Percentiles rank a stretch among this genome's conserved stretches.
phyloP scores from a whole-genome alignment of 2,797 vertebrate genomes.

The Enteromius mattozi region DNA sequence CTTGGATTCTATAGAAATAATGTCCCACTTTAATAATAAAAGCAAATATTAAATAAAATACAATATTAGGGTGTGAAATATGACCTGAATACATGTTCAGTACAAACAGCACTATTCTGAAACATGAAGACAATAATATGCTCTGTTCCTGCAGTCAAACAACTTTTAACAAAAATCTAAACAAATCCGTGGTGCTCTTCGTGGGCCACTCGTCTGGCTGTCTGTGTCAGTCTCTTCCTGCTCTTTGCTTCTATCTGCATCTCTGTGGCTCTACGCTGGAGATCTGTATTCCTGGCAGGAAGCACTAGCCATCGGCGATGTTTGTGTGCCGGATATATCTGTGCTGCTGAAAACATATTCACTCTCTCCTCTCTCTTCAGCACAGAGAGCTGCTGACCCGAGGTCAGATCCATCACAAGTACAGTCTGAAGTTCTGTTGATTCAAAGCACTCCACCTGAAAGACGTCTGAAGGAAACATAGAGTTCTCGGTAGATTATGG shows the following conservation, averaged over 20 bases:
- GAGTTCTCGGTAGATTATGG: background rate
- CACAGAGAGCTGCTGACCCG: constrained; percentile 24
- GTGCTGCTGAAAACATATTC: constrained; percentile 31
- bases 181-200: background rate
- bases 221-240: background rate
- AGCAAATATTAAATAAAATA: no score
- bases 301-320: constrained; percentile 21
- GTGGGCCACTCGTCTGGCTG: background rate
- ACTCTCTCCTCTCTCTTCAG: background rate
- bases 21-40: background rate
- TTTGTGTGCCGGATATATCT: constrained; percentile 41
- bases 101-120: background rate
- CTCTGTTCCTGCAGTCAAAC: background rate
- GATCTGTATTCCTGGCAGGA: constrained; percentile 13
- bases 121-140: background rate
- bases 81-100: background rate
- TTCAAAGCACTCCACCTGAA: constrained; percentile 42
- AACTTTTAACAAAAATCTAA: background rate
- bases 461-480: constrained; percentile 13
- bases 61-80: background rate
- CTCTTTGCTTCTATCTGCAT: constrained; percentile 12
- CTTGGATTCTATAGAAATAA: background rate
- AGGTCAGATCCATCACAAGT: constrained; percentile 41
- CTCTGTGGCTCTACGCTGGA: constrained; percentile 4
- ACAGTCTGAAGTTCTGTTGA: constrained; percentile 23